These are phyloP conservation scores for Montipora cactus DNA, from an alignment of 64 coral and sea anemone species.

Conservation along the genomic window DNA sequence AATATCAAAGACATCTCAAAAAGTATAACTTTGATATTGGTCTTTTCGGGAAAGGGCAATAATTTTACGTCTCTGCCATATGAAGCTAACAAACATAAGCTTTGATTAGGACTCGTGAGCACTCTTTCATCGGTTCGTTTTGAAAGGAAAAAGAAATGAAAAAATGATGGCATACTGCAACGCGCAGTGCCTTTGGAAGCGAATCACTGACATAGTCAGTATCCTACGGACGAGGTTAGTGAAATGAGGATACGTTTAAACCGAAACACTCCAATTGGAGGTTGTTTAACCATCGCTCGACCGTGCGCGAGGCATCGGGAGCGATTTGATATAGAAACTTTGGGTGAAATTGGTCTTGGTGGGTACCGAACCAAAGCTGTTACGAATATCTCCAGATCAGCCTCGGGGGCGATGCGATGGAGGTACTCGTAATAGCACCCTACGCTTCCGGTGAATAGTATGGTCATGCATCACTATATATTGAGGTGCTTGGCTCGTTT, in stretches of 20 bases:
- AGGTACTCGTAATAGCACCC: conserved; percentile 39
- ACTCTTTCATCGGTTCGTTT: background rate
- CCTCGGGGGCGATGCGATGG: conserved; percentile 40
- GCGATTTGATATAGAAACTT: conserved; percentile 31
- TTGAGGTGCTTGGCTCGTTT: background rate
- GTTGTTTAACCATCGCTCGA: conserved; percentile 38
- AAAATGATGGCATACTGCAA: conserved; percentile 22
- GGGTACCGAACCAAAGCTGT: conserved; percentile 59
- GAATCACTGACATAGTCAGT: conserved; percentile 41
- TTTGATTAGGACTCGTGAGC: no score
- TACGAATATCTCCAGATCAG: conserved; percentile 57
- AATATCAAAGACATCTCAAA: no score
- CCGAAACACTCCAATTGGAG: conserved; percentile 50
- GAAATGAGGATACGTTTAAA: conserved; percentile 48
- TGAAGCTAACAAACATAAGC: no score
- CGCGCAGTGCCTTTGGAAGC: conserved; percentile 34
- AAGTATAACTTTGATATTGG: background rate
- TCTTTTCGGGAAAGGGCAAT: background rate
- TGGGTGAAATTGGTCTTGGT: conserved; percentile 42
- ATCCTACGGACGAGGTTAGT: conserved; percentile 20
- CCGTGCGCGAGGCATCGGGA: conserved; percentile 48
- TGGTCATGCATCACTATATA: background rate
- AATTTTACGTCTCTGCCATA: no score
- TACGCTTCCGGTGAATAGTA: background rate
- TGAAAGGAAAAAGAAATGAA: background rate